A percentile compares a stretch with the other conserved stretches of the same genome.
Evolutionary conservation across 1,140 invertebrate genomes (phyloP).

Genomic region (Drosophila nigromelanica): DNA sequence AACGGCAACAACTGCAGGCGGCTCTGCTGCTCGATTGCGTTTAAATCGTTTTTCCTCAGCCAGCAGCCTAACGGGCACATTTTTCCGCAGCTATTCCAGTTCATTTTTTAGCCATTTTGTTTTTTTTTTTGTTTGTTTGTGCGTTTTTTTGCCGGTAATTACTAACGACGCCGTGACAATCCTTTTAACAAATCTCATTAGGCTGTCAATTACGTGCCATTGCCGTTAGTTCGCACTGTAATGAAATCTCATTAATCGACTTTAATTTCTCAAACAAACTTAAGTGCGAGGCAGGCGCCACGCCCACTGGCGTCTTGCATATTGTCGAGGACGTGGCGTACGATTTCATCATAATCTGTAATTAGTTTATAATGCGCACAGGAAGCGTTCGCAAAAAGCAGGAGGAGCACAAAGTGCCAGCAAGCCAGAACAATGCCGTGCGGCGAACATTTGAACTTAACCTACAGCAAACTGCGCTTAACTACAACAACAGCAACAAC

Average conservation of each 20-base stretch:
- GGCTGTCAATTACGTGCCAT: constrained; percentile 74
- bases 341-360: constrained; percentile 76
- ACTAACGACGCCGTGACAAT: constrained; percentile 63
- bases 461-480: constrained; percentile 56
- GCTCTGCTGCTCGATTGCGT: constrained; percentile 28
- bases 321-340: constrained; percentile 57
- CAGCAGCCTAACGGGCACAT: neutral
- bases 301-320: constrained; percentile 42
- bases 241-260: constrained; percentile 78
- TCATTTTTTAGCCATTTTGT: neutral
- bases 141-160: constrained; percentile 54
- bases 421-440: constrained; percentile 19
- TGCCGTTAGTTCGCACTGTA: constrained; percentile 41
- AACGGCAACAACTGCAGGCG: constrained; percentile 34
- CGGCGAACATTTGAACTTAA: constrained; percentile 54
- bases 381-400: constrained; percentile 47
- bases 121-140: constrained; percentile 15
- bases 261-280: constrained; percentile 69
- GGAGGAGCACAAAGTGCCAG: constrained; percentile 32
- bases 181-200: constrained; percentile 81
- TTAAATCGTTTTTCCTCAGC: constrained; percentile 26
- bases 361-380: constrained; percentile 80
- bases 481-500: constrained; percentile 26
- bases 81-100: constrained; percentile 12
- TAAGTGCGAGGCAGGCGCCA: constrained; percentile 26